Conservation (phyloP, 2,113 vertebrate genomes). For the Polypterus bichir region DNA sequence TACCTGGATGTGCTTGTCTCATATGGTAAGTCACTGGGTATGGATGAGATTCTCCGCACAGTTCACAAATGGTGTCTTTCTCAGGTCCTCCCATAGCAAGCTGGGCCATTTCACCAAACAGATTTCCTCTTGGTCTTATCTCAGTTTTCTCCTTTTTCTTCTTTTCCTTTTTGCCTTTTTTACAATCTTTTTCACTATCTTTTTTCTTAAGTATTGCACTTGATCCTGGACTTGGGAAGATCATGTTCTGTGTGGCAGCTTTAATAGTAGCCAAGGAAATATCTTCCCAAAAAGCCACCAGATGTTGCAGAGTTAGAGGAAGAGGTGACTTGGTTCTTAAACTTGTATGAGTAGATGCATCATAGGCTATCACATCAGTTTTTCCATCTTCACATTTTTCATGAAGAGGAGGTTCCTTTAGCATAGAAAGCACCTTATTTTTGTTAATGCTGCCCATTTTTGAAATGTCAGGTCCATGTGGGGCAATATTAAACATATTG, state of each 20-base stretch:
- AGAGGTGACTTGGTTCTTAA: constrained; percentile 79
- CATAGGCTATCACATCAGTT: constrained; percentile 60
- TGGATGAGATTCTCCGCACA: constrained; percentile 91
- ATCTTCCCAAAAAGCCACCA: constrained; percentile 97
- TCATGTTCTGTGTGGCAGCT: constrained; percentile 97
- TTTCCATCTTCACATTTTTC: constrained; percentile 93
- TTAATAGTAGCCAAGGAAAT: constrained; percentile 96
- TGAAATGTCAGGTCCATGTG: constrained; percentile 93
- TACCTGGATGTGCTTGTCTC: constrained; percentile 96
- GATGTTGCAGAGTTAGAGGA: constrained; percentile 85
- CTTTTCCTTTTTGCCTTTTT: constrained; percentile 92
- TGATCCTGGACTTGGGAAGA: constrained; percentile 93
- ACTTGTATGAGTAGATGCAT: constrained; percentile 55
- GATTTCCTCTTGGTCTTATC: constrained; percentile 81
- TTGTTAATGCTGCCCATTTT: constrained; percentile 99
- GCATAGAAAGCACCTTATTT: constrained; percentile 95
- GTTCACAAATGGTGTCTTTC: constrained; percentile 94
- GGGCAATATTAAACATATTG: constrained; percentile 95
- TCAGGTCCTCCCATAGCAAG: constrained; percentile 91
- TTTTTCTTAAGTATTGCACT: constrained; percentile 94
- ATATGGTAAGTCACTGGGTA: constrained; percentile 98
- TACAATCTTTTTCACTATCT: constrained; percentile 84
- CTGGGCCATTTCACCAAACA: constrained; percentile 97
- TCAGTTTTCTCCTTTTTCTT: constrained; percentile 96
- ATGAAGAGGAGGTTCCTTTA: constrained; percentile 88